Base-by-base conservation (phyloP, 2,113 vertebrate species). In the Rutilus rutilus region DNA sequence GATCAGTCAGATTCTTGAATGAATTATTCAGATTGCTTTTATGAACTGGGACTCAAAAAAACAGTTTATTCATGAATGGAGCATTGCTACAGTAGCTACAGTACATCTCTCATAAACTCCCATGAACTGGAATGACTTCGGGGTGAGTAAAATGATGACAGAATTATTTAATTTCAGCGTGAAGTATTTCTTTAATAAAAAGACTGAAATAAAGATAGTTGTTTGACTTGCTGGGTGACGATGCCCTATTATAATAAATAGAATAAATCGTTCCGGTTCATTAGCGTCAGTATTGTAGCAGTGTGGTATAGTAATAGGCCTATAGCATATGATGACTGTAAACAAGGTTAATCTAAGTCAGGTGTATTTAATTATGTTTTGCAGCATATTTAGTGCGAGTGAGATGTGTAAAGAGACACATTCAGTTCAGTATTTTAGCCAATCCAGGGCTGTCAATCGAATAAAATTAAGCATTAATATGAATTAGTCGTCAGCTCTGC, bases 121-220 rank as follows among this genome's bases (percentile, higher is more conserved):
- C 54, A 57, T 21, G 54, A 57, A 57, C 54, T 57, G 54, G 54
- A 57, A 36, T 30, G 64, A 27, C n/a, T 67, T 67, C 14, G 36
- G 65, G 65, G 14, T 36, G 17, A 36, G 64, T 19, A 67, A 67
- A 67, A 69, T 69, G 30, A 69, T 33, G 65, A 69, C 30, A 69
- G 27, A 30, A 69, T 69, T 27, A 19, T 36, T 36, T 69, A 27
- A 30, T 33, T 69, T 69, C 65, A 36, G 65, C 5, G 65, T 36
- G 65, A 69, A 69, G 15, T 30, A 36, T 69, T 30, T 69, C 30
- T 69, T 69, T 69, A 69, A 69, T 69, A 69, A 65, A 65, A 65
- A 30, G 27, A 64, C 5, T 62, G 60, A 62, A 62, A 62, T 62
- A 62, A 25, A 62, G n/a, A 62, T 12, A 62, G n/a, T 25, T 64